These are phyloP conservation scores for Zelostemma sp. DNA, from an alignment of 1,140 invertebrate genomes.

Conservation along the genomic window DNA sequence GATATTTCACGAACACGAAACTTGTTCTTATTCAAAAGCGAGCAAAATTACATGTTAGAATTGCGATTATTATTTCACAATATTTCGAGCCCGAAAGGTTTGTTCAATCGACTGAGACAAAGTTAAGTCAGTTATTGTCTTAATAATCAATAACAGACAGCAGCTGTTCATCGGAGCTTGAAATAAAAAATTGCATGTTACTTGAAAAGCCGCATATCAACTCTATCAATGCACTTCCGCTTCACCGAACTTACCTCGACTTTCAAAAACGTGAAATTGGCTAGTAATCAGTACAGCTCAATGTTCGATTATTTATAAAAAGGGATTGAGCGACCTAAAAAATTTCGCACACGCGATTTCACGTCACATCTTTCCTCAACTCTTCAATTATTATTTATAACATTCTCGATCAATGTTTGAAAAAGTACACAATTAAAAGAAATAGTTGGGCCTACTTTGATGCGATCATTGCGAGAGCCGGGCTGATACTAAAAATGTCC, in stretches of 20 bases:
- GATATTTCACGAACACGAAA: no score
- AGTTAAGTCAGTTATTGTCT: background rate
- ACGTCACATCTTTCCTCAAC: no score
- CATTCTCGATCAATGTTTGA: background rate
- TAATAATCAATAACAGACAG: background rate
- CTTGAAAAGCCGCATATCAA: background rate
- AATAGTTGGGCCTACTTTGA: no score
- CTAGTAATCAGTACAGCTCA: no score
- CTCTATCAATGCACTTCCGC: background rate
- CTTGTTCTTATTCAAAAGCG: no score
- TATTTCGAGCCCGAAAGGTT: background rate
- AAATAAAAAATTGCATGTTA: background rate
- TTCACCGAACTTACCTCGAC: background rate
- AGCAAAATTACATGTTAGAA: no score
- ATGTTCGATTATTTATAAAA: no score
- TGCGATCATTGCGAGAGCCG: conserved; percentile 3
- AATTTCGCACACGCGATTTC: no score
- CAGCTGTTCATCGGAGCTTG: background rate
- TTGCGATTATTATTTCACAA: no score
- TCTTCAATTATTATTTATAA: no score
- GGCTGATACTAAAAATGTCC: conserved; percentile 11
- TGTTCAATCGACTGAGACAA: background rate
- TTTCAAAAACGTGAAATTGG: conserved; percentile 6
- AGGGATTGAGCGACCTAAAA: no score
- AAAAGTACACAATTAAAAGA: no score